These are phyloP conservation scores for Dascyllus trimaculatus DNA, from an alignment of 2,113 vertebrate genomes.

Conservation along the genomic window DNA sequence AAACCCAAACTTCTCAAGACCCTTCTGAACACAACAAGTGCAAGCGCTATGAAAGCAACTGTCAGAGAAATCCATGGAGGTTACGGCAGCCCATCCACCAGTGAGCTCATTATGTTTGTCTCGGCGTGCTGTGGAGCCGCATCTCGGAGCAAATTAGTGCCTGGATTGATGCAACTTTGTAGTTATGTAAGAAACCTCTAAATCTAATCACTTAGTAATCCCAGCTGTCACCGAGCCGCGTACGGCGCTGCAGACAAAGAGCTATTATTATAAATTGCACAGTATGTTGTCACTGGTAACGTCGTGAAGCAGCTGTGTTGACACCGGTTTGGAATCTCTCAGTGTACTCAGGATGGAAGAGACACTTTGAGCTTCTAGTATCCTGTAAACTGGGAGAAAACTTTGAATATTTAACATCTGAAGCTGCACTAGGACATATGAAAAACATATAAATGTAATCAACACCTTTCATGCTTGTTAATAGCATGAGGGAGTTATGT, in stretches of 20 bases:
- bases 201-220: slow-evolving; percentile 27
- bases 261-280: slow-evolving; percentile 11
- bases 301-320: slow-evolving; percentile 8
- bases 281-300: not conserved
- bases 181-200: slow-evolving; percentile 14
- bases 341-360: too few relatives aligned
- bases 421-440: not conserved
- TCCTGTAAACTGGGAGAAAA: not conserved
- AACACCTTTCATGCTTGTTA: not conserved
- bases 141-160: slow-evolving; percentile 43
- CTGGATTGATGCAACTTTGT: slow-evolving; percentile 41
- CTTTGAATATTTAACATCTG: not conserved
- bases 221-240: slow-evolving; percentile 7
- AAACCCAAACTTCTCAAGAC: slow-evolving; percentile 26
- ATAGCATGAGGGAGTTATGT: not conserved
- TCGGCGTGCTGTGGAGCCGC: slow-evolving; percentile 27
- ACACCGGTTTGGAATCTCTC: too few relatives aligned
- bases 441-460: not conserved
- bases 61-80: slow-evolving; percentile 40
- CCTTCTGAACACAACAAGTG: slow-evolving; percentile 1
- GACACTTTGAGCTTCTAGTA: too few relatives aligned
- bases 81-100: slow-evolving; percentile 27
- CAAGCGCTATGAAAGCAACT: slow-evolving; percentile 37
- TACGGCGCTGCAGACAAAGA: slow-evolving; percentile 20
- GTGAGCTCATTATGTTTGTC: slow-evolving; percentile 49